Evolutionary conservation across 1,140 invertebrate species (phyloP).

Genomic region (Drosophila seguyi): DNA sequence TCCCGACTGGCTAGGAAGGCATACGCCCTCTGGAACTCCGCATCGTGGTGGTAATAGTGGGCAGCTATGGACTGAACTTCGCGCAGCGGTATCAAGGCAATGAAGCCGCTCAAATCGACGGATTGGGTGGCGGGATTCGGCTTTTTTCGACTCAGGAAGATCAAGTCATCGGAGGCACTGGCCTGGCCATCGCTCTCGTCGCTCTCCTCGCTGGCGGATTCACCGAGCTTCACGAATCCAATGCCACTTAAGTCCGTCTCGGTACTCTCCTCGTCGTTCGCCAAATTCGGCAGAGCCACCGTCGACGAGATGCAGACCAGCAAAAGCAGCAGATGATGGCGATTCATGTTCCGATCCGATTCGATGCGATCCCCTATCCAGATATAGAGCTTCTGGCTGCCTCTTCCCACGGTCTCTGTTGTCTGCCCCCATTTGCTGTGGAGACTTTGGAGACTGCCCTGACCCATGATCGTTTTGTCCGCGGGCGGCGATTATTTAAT

Average conservation of each 20-base stretch:
- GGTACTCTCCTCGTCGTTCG: conserved; percentile 31
- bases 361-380: conserved; percentile 26
- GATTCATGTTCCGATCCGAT: conserved; percentile 23
- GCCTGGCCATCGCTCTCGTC: conserved; percentile 15
- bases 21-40: conserved; percentile 71
- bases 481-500: conserved; percentile 71
- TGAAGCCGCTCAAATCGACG: conserved; percentile 70
- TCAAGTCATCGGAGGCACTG: conserved; percentile 68
- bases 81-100: conserved; percentile 61
- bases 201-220: conserved; percentile 48
- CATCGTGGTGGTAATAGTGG: conserved; percentile 74
- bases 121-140: conserved; percentile 8
- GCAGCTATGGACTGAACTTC: conserved; percentile 64
- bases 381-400: conserved; percentile 18
- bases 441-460: conserved; percentile 41
- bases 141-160: conserved; percentile 49
- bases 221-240: conserved; percentile 47
- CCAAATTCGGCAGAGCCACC: conserved; percentile 13
- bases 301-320: neutral
- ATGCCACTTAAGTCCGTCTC: conserved; percentile 26
- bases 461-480: conserved; percentile 16
- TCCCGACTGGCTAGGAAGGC: conserved; percentile 57
- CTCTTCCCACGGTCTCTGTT: conserved; percentile 2
- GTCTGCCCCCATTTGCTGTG: conserved; percentile 17
- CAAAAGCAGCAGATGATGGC: conserved; percentile 8